Evolutionary conservation across 2,797 vertebrate species (phyloP), one percentile per base, ranked within the genome.

Genomic region (Antrozous pallidus): DNA sequence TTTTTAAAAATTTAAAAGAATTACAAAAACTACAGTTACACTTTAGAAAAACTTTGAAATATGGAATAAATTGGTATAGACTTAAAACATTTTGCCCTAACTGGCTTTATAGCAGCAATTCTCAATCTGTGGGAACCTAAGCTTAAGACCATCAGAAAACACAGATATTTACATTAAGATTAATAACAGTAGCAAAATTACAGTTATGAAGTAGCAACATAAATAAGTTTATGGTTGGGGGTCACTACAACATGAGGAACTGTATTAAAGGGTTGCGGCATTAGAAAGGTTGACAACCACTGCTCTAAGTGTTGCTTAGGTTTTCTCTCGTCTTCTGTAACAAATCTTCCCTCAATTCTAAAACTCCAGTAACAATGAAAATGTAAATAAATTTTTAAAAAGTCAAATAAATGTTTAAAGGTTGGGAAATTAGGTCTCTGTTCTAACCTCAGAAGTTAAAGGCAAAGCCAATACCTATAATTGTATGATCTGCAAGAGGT

Each of bases 371-470:
- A 92, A 88, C 70, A 77, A 88, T 84, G 40, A 90, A 16, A 31
- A 77, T 84, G 18, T 81, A 56, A 93, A 95, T 14, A 91, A 79
- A 90, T 93, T 95, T 45, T 90, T 77, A 71, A 88, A 90, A 94
- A 70, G 22, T 90, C 69, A 96, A 78, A 88, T 14, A 58, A 75
- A 94, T 91, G 36, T 80, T 91, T 73, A 91, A 92, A 94, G 24
- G 8, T 28, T 80, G 79, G 28, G 77, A 94, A 94, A 92, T 75
- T 82, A 63, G 58, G 89, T 92, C 93, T 95, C 31, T 78, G 38
- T 69, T 92, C 42, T 84, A 80, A 86, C 22, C 31, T 80, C 54
- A 73, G 67, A 83, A 73, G 40, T 58, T 93, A 88, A 82, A 95
- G 33, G 51, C 18, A 92, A 91, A 75, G 9, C 6, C 13, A 36